Evolutionary conservation across 2,797 vertebrate genomes (phyloP).

Genomic region (Moxostoma hubbsi): DNA sequence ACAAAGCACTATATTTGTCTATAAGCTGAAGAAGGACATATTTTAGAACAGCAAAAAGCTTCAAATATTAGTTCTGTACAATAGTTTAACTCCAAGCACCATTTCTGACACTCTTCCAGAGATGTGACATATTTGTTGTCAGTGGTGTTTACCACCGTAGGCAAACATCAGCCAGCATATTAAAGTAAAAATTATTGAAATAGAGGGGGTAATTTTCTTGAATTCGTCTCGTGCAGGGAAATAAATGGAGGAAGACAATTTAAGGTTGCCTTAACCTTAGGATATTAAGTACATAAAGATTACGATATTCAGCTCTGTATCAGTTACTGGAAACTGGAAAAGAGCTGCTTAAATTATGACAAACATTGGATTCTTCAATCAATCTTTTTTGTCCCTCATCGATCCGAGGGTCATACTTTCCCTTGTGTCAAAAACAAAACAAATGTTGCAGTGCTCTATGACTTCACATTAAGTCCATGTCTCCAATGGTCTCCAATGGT

Average conservation of each 20-base stretch:
- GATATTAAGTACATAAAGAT: slow-evolving; percentile 52
- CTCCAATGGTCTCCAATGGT: slow-evolving; percentile 64
- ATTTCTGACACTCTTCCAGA: slow-evolving; percentile 21
- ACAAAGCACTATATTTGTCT: neutral
- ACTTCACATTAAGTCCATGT: slow-evolving; percentile 70
- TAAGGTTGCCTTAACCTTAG: slow-evolving; percentile 6
- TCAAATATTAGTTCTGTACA: slow-evolving; percentile 32
- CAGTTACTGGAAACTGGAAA: slow-evolving; percentile 49
- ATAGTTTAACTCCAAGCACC: slow-evolving; percentile 17
- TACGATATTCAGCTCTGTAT: slow-evolving; percentile 41
- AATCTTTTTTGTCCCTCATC: slow-evolving; percentile 60
- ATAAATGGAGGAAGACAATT: slow-evolving; percentile 36
- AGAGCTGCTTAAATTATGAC: slow-evolving; percentile 59
- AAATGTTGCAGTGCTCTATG: slow-evolving; percentile 64
- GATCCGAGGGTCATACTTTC: slow-evolving; percentile 63
- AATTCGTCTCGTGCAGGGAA: slow-evolving; percentile 29
- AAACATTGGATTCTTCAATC: slow-evolving; percentile 58
- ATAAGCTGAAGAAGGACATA: neutral
- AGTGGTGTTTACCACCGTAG: slow-evolving; percentile 28
- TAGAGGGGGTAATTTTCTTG: slow-evolving; percentile 35
- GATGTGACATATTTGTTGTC: slow-evolving; percentile 28
- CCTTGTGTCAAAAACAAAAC: slow-evolving; percentile 64
- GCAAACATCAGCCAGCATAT: slow-evolving; percentile 41
- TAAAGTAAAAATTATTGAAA: slow-evolving; percentile 42
- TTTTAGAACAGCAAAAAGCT: neutral